These are phyloP conservation scores for Sarcophaga rosellei DNA, from an alignment of 2,888 invertebrate genomes.

Conservation along the genomic window DNA sequence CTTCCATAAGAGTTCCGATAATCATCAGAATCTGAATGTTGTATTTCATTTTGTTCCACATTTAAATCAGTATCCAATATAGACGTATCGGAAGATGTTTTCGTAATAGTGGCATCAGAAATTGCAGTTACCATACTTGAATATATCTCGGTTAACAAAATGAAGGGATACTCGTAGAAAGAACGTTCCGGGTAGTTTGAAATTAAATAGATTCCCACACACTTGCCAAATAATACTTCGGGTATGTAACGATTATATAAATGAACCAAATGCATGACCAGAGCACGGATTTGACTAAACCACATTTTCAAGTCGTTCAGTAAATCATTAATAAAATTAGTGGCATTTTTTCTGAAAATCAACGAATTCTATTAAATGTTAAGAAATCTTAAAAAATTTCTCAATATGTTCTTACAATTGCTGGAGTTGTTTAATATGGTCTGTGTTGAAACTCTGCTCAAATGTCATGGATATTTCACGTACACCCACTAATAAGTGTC, in stretches of 20 bases:
- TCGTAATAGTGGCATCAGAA: not conserved
- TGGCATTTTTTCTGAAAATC: slow-evolving; percentile 67
- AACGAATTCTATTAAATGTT: too few species aligned
- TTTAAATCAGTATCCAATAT: slow-evolving; percentile 60
- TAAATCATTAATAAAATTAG: slow-evolving; percentile 68
- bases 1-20: slow-evolving; percentile 53
- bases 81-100: slow-evolving; percentile 14
- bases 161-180: slow-evolving; percentile 71
- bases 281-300: slow-evolving; percentile 67
- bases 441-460: slow-evolving; percentile 70
- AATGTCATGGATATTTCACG: slow-evolving; percentile 71
- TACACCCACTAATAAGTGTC: slow-evolving; percentile 70
- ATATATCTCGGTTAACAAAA: slow-evolving; percentile 69
- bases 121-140: slow-evolving; percentile 39
- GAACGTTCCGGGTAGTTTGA: slow-evolving; percentile 67
- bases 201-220: slow-evolving; percentile 69
- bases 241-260: slow-evolving; percentile 72
- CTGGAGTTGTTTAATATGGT: slow-evolving; percentile 70
- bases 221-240: slow-evolving; percentile 71
- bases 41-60: slow-evolving; percentile 72
- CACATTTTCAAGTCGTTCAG: slow-evolving; percentile 68
- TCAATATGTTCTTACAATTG: slow-evolving; percentile 68
- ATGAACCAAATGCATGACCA: slow-evolving; percentile 63
- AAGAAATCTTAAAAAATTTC: not conserved
- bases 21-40: slow-evolving; percentile 64